phyloP scores from a whole-genome alignment of 2,888 invertebrate genomes.

The Eledona agricola region DNA sequence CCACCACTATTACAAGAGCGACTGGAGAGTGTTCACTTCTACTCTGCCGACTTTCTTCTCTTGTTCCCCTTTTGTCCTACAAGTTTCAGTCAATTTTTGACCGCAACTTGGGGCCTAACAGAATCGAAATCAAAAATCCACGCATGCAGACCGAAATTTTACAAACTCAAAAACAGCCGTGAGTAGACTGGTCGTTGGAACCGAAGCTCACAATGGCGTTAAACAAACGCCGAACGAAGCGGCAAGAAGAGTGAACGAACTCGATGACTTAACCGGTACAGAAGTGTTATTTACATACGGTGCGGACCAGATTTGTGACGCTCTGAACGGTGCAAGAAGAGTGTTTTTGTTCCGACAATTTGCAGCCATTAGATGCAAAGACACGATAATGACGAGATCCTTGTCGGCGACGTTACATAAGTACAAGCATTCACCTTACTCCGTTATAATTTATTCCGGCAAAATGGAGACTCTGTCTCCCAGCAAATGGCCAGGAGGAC shows the following conservation, averaged over 20 bases:
- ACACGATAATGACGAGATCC: constrained; percentile 24
- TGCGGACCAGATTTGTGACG: constrained; percentile 14
- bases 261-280: constrained; percentile 14
- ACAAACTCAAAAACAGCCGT: no score
- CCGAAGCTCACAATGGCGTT: constrained; percentile 1
- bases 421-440: constrained; percentile 22
- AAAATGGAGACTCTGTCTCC: constrained; percentile 22
- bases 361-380: constrained; percentile 49
- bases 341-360: constrained; percentile 60
- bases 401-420: constrained; percentile 25
- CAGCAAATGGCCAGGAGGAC: constrained; percentile 11
- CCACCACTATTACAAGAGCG: no score
- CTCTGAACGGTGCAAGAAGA: constrained; percentile 8
- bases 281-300: constrained; percentile 14
- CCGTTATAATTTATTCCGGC: constrained; percentile 23
- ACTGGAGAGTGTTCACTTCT: no score
- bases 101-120: no score
- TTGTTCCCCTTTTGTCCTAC: no score
- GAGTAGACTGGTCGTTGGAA: no score
- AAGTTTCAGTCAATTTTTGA: no score
- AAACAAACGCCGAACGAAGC: constrained; percentile 3
- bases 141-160: no score
- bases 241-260: constrained; percentile 12
- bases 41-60: no score
- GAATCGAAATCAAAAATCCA: no score